phyloP scores from a whole-genome alignment of 1,140 invertebrate genomes.

The Drosophila erecta region DNA sequence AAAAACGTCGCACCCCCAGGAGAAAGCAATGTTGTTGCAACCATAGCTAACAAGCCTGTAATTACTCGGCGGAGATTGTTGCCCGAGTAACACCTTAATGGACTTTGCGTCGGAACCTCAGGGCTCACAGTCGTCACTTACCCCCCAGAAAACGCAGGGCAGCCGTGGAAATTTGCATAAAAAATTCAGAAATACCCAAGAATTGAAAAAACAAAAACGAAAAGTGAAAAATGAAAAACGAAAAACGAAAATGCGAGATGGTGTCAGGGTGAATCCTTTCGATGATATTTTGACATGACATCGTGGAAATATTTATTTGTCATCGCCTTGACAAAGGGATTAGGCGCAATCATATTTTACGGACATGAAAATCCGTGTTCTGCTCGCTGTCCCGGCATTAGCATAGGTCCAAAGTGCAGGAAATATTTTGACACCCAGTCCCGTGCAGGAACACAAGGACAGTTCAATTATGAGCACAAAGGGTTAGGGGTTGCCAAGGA shows the following conservation, averaged over 20 bases:
- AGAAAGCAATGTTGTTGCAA: constrained; percentile 71
- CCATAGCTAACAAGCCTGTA: constrained; percentile 81
- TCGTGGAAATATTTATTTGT: constrained; percentile 78
- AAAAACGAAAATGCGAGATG: constrained; percentile 31
- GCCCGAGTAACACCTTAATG: constrained; percentile 76
- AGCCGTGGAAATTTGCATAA: constrained; percentile 66
- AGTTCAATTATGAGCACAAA: constrained; percentile 66
- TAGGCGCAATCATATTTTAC: constrained; percentile 68
- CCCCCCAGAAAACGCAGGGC: constrained; percentile 22
- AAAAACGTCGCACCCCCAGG: constrained; percentile 17
- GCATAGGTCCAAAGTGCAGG: constrained; percentile 38
- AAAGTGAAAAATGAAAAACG: constrained; percentile 12
- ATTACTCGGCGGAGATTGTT: constrained; percentile 76
- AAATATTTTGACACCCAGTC: constrained; percentile 69
- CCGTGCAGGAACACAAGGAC: constrained; percentile 30
- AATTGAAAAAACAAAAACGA: constrained; percentile 10
- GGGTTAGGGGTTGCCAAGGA: constrained; percentile 23
- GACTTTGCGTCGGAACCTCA: constrained; percentile 41
- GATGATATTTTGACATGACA: constrained; percentile 69
- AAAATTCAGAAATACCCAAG: constrained; percentile 27
- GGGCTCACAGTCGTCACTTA: constrained; percentile 4
- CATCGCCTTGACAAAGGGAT: constrained; percentile 49
- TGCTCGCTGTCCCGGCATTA: constrained; percentile 31
- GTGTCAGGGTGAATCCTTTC: constrained; percentile 27
- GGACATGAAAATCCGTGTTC: constrained; percentile 42